Base-by-base conservation (phyloP, 2,113 vertebrate species). In the Notothenia rossii region DNA sequence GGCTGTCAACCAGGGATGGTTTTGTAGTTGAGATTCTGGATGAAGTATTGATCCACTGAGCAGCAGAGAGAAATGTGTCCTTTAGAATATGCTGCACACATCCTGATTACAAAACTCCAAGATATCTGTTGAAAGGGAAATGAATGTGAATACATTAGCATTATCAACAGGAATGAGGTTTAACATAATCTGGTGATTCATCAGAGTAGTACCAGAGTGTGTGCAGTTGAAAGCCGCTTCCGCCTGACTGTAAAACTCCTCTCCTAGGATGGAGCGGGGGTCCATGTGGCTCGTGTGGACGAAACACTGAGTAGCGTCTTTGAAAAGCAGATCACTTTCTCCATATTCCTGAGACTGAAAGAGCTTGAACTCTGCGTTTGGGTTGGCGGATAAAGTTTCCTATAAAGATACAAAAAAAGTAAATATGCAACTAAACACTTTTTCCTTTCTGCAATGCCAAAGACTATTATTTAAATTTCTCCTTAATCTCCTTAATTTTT, bases 291-390 rank as follows among this genome's bases (percentile, higher is more conserved):
- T 95, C 1, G 94, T 95, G 84, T 92, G 95, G 55, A 95, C 90
- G 1, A 98, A 94, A 74, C 93, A 95, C 60, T 75, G 90, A 12
- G 97, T 96, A 29, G 92, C 59, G 40, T 98, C 97, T 93, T 97
- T 97, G 85, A 98, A 98, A 61, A 98, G 95, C 76, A 98, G 88
- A 85, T 98, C 96, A 36, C 92, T 97, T 87, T 95, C 96, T 84
- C 94, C 95, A 22, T 96, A 97, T 20, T 92, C 91, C 48, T 92
- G 85, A 0, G 97, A 97, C 77, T 95, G 90, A 86, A 97, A 97
- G 43, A 97, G 94, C 0, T 91, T 93, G 82, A 98, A 97, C 10
- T 93, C 89, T 18, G 93, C 68, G 56, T 94, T 88, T 75, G 70
- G 46, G 66, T 90, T 94, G 56, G 91, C 86, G 83, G 86, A 69